These are phyloP conservation scores for Atopsyche davidsoni DNA, from an alignment of 1,140 invertebrate genomes.

Conservation along the genomic window DNA sequence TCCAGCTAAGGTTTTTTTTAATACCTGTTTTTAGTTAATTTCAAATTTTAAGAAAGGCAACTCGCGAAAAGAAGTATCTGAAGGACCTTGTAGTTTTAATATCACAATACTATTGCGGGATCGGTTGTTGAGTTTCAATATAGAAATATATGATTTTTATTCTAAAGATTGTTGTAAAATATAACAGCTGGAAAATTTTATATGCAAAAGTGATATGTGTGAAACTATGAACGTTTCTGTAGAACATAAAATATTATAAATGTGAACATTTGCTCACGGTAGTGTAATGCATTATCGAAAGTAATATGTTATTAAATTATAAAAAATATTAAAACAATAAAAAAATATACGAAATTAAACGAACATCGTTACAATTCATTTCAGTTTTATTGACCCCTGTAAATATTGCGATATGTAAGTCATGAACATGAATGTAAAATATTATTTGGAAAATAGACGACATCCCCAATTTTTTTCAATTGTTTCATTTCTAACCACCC, in stretches of 20 bases:
- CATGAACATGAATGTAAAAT: slow-evolving; percentile 51
- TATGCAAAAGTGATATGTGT: slow-evolving; percentile 12
- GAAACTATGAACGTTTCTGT: slow-evolving; percentile 11
- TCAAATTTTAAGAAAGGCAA: no score
- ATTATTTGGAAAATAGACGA: slow-evolving; percentile 50
- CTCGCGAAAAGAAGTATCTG: no score
- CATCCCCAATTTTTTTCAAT: slow-evolving; percentile 50
- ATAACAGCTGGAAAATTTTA: neutral
- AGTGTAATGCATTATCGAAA: slow-evolving; percentile 29
- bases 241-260: slow-evolving; percentile 19
- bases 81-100: no score
- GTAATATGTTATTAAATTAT: slow-evolving; percentile 31
- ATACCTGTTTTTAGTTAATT: no score
- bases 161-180: neutral
- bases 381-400: slow-evolving; percentile 42
- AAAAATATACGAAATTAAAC: slow-evolving; percentile 30
- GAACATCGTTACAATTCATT: slow-evolving; percentile 32
- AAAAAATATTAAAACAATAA: slow-evolving; percentile 26
- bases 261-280: slow-evolving; percentile 30
- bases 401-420: slow-evolving; percentile 49
- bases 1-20: no score
- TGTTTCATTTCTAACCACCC: no score
- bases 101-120: no score
- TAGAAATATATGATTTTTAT: neutral
- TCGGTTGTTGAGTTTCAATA: no score